Conservation (phyloP, 2,113 vertebrate species). For the Tetrao urogallus region DNA sequence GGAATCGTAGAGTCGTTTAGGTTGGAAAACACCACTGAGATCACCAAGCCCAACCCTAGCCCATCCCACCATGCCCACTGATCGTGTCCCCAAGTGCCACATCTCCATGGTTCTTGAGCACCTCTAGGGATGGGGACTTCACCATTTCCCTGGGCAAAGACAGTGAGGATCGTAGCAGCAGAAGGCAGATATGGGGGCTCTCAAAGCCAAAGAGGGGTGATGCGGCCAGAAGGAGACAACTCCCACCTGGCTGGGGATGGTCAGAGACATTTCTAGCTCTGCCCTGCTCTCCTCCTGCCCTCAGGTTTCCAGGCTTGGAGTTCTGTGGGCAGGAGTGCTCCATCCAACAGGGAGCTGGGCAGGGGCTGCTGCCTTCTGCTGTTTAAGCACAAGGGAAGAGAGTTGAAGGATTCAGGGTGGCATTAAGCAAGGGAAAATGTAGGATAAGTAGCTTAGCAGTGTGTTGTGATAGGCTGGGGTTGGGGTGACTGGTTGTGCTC, state of each 20-base stretch:
- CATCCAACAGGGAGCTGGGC: neutral
- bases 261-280: neutral
- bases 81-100: too few species aligned
- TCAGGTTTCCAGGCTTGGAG: neutral
- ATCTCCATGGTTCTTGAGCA: too few species aligned
- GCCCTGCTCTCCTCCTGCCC: neutral
- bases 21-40: too few species aligned
- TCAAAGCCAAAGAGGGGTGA: neutral
- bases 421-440: neutral
- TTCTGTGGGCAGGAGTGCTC: neutral
- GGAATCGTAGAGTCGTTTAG: too few species aligned
- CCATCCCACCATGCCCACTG: too few species aligned
- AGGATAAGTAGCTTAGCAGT: fast-evolving
- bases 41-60: too few species aligned
- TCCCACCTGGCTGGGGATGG: neutral
- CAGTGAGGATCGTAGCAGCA: neutral
- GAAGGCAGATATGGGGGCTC: neutral
- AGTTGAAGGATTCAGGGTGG: neutral
- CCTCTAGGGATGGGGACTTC: too few species aligned
- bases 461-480: fast-evolving
- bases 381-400: neutral
- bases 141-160: neutral
- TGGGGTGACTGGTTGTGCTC: neutral
- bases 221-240: neutral
- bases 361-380: too few species aligned